Evolutionary conservation across 2,113 vertebrate genomes (phyloP).

Genomic region (Corvus hawaiiensis): DNA sequence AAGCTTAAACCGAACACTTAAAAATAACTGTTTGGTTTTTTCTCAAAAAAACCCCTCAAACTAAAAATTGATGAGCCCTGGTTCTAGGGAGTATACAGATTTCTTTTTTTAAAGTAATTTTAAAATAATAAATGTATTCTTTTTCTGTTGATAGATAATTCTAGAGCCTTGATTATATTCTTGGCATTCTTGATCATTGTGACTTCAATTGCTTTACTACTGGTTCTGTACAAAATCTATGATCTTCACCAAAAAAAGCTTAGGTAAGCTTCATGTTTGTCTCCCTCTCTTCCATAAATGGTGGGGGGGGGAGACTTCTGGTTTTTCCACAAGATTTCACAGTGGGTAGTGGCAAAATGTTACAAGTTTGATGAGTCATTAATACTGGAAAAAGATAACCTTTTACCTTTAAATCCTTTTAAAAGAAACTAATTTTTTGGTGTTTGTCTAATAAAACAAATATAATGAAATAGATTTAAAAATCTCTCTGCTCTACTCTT

Average conservation of each 20-base stretch:
- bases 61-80: not conserved
- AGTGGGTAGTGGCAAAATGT: not conserved
- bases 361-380: not conserved
- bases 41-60: not conserved
- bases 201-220: constrained; percentile 80
- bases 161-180: constrained; percentile 82
- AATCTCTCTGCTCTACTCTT: not conserved
- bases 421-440: not conserved
- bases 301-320: not conserved
- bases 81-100: not conserved
- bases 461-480: not conserved
- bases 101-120: not conserved
- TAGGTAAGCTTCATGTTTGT: constrained; percentile 67
- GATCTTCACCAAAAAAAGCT: constrained; percentile 74
- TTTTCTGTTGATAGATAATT: constrained; percentile 77
- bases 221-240: constrained; percentile 91
- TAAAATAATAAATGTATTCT: not conserved
- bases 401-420: not conserved
- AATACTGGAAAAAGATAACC: not conserved
- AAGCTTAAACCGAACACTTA: not conserved
- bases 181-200: constrained; percentile 85
- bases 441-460: not conserved
- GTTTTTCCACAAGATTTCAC: not conserved
- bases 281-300: not conserved
- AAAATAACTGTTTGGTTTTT: not conserved